A percentile compares a stretch with the other conserved stretches of the same genome.
These are phyloP conservation scores for Plectrocnemia conspersa DNA, from an alignment of 1,140 invertebrate species.

Conservation along the genomic window DNA sequence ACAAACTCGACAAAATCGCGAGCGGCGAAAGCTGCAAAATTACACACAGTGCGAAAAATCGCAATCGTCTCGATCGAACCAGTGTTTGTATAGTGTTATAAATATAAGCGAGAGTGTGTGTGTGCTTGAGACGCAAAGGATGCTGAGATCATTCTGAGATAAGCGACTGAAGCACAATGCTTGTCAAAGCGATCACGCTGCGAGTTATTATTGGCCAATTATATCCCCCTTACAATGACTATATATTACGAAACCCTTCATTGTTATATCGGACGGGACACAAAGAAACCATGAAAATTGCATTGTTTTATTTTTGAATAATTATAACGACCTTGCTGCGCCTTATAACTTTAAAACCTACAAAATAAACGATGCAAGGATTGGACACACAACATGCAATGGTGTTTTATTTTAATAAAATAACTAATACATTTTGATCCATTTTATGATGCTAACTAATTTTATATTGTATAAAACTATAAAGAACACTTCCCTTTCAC, in stretches of 20 bases:
- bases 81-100: background rate
- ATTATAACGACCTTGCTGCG: too few species aligned
- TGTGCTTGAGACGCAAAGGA: background rate
- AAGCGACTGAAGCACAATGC: constrained; percentile 22
- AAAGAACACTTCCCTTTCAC: too few species aligned
- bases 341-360: too few species aligned
- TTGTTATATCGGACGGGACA: constrained; percentile 10
- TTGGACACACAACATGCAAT: too few species aligned
- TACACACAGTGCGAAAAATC: constrained; percentile 1
- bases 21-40: constrained; percentile 13
- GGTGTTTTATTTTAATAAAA: too few species aligned
- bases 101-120: background rate
- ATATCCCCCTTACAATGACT: constrained; percentile 10
- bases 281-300: too few species aligned
- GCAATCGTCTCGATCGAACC: too few species aligned
- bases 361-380: too few species aligned
- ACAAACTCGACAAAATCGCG: constrained; percentile 19
- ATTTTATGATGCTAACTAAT: too few species aligned
- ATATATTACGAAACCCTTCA: constrained; percentile 19
- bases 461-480: too few species aligned
- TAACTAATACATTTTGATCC: too few species aligned
- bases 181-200: constrained; percentile 28
- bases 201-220: constrained; percentile 26
- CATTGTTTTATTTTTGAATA: constrained; percentile 5
- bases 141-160: constrained; percentile 14